Percentiles rank a stretch among this genome's conserved stretches.
Conservation (phyloP, 2,888 invertebrate species). For the Choreutis nemorana region DNA sequence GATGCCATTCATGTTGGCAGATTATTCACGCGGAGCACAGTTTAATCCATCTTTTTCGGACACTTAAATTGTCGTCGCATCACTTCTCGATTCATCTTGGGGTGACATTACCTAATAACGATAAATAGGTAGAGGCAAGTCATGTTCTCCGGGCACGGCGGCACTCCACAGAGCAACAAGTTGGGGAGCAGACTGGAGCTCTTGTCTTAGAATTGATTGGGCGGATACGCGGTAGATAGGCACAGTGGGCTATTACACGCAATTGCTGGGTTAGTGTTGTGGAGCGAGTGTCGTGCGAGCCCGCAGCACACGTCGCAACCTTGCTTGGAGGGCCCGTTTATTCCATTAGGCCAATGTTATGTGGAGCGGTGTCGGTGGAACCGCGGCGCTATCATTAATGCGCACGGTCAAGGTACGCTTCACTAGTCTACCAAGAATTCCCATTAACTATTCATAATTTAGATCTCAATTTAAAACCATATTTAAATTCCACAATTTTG, state of each 20-base stretch:
- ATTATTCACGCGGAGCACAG: conserved; percentile 3
- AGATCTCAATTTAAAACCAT: too few species aligned
- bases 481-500: too few species aligned
- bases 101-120: neutral
- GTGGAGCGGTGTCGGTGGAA: conserved; percentile 29
- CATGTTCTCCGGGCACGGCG: too few species aligned
- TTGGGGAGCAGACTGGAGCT: conserved; percentile 37
- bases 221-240: conserved; percentile 60
- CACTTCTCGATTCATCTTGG: conserved; percentile 1
- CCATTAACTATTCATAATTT: too few species aligned
- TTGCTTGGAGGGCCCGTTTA: conserved; percentile 58
- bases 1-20: conserved; percentile 49
- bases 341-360: conserved; percentile 57
- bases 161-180: conserved; percentile 24
- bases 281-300: conserved; percentile 32
- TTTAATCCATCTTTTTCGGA: conserved; percentile 28
- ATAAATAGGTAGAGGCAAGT: neutral
- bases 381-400: conserved; percentile 40
- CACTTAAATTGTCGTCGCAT: neutral
- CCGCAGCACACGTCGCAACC: conserved; percentile 51
- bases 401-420: conserved; percentile 57
- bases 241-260: conserved; percentile 52
- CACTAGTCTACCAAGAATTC: conserved; percentile 10
- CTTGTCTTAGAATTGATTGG: conserved; percentile 56
- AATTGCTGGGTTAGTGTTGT: conserved; percentile 50